Evolutionary conservation across 2,113 vertebrate species (phyloP), one percentile per base, ranked within the genome.

Genomic region (Trogon surrucura): DNA sequence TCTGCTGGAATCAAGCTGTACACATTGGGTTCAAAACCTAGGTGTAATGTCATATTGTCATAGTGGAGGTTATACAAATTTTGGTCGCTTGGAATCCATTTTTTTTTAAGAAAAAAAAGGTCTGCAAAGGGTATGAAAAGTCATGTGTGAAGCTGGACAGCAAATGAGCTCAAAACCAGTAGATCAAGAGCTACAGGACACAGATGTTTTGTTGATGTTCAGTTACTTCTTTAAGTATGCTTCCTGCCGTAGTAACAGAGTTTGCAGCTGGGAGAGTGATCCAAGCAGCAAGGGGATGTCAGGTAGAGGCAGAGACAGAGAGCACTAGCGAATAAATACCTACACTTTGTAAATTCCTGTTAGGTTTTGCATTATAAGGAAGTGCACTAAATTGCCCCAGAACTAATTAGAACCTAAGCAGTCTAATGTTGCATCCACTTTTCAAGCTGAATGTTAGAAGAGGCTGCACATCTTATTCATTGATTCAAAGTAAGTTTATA

Each of bases 121-220:
- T 34, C 26, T 92, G 86, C 64, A 51, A 48, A 85, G 54, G 27
- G 4, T 56, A 47, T 47, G 9, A 91, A 62, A 84, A 81, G 7
- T 2, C 74, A 54, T 1, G 0, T 11, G 9, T 79, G 66, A 41
- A 87, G 19, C 18, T 72, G 69, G 47, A 45, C 61, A 88, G 23
- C 15, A 84, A 79, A 62, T 38, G 51, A 60, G n/a, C 45, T 83
- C 3, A 45, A 25, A 73, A 64, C 1, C 30, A 23, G 7, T 13
- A 38, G 48, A 65, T 41, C 13, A 23, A 65, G 92, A 81, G 11
- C 36, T 69, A 21, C 1, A 4, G 81, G 25, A 47, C 21, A 54
- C 16, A 25, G 44, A 26, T 0, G 0, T 60, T 65, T 70, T 50
- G 23, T 23, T 82, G 22, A 4, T 0, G 0, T 29, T 32, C 29